Percentiles rank a stretch among this genome's conserved stretches.
Conservation (phyloP, 2,797 vertebrate species). For the Syngnathus rostellatus region DNA sequence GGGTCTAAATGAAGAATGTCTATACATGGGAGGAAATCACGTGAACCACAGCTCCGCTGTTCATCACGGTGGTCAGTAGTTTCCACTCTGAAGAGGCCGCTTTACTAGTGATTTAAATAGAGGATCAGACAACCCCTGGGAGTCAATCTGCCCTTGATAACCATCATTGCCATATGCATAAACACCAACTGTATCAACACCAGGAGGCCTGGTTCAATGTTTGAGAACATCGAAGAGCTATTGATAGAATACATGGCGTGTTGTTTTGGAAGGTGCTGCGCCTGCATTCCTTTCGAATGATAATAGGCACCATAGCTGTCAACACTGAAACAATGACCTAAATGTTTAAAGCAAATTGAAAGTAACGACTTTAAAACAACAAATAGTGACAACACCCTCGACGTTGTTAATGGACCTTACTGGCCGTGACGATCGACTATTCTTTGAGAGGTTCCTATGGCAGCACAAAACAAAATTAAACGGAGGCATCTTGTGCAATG, state of each 20-base stretch:
- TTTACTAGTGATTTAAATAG: neutral
- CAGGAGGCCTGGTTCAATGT: slow-evolving; percentile 10
- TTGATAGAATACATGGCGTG: slow-evolving; percentile 34
- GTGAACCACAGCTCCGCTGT: neutral
- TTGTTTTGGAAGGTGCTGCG: slow-evolving; percentile 30
- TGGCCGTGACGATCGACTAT: no score
- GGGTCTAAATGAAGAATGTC: neutral
- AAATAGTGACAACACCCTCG: neutral
- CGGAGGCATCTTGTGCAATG: no score
- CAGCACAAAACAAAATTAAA: no score
- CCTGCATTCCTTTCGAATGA: slow-evolving; percentile 33
- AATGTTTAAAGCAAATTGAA: neutral
- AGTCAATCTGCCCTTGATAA: slow-evolving; percentile 29
- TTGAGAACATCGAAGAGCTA: slow-evolving; percentile 23
- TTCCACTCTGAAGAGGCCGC: neutral
- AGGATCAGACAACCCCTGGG: slow-evolving; percentile 21
- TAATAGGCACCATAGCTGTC: slow-evolving; percentile 16
- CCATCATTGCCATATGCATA: slow-evolving; percentile 43
- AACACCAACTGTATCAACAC: slow-evolving; percentile 66
- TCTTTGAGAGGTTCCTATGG: no score
- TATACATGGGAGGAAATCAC: neutral
- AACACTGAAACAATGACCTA: neutral
- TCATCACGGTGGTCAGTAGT: neutral
- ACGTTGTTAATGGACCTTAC: no score
- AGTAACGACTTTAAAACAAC: neutral